Evolutionary conservation across 2,797 vertebrate species (phyloP).

Genomic region (Hybognathus amarus): DNA sequence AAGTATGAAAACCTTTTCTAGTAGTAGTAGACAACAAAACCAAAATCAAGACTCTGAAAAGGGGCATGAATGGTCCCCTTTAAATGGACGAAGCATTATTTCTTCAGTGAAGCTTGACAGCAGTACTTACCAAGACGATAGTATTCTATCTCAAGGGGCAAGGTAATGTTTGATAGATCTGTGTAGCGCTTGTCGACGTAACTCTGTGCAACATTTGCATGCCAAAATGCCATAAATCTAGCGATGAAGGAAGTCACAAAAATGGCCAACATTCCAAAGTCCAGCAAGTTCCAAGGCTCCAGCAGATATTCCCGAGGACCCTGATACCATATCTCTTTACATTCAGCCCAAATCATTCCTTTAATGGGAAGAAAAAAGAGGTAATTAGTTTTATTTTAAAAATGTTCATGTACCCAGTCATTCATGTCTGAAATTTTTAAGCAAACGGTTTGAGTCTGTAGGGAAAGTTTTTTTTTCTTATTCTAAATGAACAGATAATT

Average conservation of each 20-base stretch:
- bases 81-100: not conserved
- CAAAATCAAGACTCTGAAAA: not conserved
- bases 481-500: not conserved
- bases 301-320: constrained; percentile 92
- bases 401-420: not conserved
- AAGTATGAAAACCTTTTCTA: not conserved
- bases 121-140: constrained; percentile 90
- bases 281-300: constrained; percentile 96
- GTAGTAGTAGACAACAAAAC: not conserved
- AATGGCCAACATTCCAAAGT: constrained; percentile 94
- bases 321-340: constrained; percentile 94
- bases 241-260: constrained; percentile 94
- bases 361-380: constrained; percentile 29
- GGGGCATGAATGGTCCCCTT: not conserved
- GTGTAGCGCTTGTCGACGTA: constrained; percentile 84
- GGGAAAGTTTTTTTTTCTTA: not conserved
- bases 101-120: not conserved
- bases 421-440: not conserved
- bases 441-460: not conserved
- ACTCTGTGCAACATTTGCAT: constrained; percentile 89
- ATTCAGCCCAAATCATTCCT: constrained; percentile 98
- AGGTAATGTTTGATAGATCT: constrained; percentile 80
- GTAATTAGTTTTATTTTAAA: not conserved
- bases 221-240: constrained; percentile 96
- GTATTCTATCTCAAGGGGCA: constrained; percentile 90